Evolutionary conservation across 2,888 invertebrate species (phyloP).

Genomic region (Heteropelma amictum): DNA sequence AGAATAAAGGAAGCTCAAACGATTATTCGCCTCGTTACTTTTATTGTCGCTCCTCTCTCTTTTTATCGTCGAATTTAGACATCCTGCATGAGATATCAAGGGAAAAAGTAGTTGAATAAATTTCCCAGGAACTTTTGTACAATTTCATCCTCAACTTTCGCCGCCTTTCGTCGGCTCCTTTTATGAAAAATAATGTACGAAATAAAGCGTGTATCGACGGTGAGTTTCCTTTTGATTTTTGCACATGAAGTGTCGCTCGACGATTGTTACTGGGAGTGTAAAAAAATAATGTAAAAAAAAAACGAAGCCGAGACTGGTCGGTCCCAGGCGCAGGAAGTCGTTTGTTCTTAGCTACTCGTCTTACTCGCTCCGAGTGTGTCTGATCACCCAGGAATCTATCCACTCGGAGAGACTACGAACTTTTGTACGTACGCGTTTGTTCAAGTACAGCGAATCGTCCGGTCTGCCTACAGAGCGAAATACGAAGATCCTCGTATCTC

Average conservation of each 20-base stretch:
- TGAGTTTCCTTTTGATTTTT: not conserved
- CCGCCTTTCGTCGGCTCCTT: too few species aligned
- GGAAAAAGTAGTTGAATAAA: too few species aligned
- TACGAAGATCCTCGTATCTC: conserved; percentile 39
- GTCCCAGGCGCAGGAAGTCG: conserved; percentile 33
- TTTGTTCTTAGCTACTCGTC: conserved; percentile 39
- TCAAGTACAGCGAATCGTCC: conserved; percentile 19
- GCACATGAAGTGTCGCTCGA: not conserved
- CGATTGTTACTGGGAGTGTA: not conserved
- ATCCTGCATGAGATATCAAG: too few species aligned
- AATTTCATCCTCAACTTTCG: too few species aligned
- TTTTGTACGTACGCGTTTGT: not conserved
- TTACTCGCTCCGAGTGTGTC: conserved; percentile 26
- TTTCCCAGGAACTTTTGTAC: too few species aligned
- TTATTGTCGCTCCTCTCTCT: too few species aligned
- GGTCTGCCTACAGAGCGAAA: conserved; percentile 47
- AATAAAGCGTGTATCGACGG: not conserved
- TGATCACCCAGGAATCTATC: conserved; percentile 38
- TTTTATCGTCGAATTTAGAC: too few species aligned
- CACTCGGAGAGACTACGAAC: conserved; percentile 14
- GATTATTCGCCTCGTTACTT: too few species aligned
- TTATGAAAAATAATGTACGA: not conserved
- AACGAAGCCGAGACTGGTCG: not conserved
- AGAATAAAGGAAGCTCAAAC: too few species aligned
- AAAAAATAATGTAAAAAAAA: not conserved